These are phyloP conservation scores for Copidosoma aretas DNA, from an alignment of 2,888 invertebrate species.

Conservation along the genomic window DNA sequence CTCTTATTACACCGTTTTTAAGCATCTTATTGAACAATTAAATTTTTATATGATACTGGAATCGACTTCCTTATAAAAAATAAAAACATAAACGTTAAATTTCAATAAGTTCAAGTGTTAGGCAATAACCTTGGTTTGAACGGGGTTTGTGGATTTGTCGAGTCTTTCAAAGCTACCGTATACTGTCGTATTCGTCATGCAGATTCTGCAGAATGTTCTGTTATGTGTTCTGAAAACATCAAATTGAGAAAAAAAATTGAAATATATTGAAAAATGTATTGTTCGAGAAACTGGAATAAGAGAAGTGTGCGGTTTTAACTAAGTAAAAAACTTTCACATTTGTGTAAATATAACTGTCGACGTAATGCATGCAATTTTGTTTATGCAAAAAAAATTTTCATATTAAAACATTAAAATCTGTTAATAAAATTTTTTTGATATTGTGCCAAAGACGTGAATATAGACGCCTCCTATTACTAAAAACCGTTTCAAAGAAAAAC, in stretches of 20 bases:
- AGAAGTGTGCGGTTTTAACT: slow-evolving; percentile 15
- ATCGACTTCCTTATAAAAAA: neutral
- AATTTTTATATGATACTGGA: neutral
- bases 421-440: no score
- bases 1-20: neutral
- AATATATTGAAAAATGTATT: neutral
- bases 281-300: neutral
- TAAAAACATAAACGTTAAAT: neutral
- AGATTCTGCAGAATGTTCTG: neutral
- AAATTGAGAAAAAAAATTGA: neutral
- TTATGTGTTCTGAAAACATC: neutral
- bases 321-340: slow-evolving; percentile 13
- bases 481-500: no score
- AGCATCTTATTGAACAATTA: neutral
- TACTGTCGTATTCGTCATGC: slow-evolving; percentile 4
- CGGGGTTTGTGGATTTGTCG: slow-evolving; percentile 4
- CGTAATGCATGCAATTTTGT: neutral
- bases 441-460: no score
- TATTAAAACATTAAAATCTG: no score
- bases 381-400: neutral
- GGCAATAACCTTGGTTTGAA: slow-evolving; percentile 12
- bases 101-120: slow-evolving; percentile 19
- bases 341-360: neutral
- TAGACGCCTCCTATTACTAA: no score
- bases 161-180: slow-evolving; percentile 5